Evolutionary conservation across 2,797 vertebrate genomes (phyloP), one percentile per base, ranked within the genome.

Genomic region (Limnodromus scolopaceus): DNA sequence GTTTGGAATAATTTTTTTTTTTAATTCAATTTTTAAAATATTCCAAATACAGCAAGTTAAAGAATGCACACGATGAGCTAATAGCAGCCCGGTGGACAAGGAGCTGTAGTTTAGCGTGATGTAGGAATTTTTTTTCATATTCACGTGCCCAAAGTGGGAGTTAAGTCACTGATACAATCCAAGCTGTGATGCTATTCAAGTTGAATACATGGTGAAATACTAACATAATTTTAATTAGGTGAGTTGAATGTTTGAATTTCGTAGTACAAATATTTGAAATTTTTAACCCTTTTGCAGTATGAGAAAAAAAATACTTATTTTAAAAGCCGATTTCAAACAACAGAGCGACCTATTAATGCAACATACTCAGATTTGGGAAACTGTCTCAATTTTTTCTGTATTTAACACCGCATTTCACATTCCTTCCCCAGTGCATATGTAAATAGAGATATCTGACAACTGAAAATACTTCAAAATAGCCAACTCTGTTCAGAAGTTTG

Each of bases 1-100:
- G 27, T 45, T 63, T 0, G 1, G 25, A 53, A 3, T 30, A 0
- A 1, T 34, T 48, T 63, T 24, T 17, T 46, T 13, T 16, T 6
- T 3, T 11, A 13, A 16, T 2, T 4, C 30, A 13, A 18, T 45
- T 55, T 74, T 68, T 15, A 34, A 32, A 76, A 36, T 10, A 60
- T 69, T 72, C 8, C 28, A 79, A 45, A 41, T 28, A 61, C 2
- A 71, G 38, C 10, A 88, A 78, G 22, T 43, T 51, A 61, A 74
- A 66, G 55, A 85, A 64, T 10, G 13, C 2, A 39, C 1, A 4
- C 6, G 3, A 63, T 36, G 46, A 93, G 24, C 13, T 61, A 82
- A 72, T 0, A 72, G n/a, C 61, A 81, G 49, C n/a, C 74, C 54
- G 83, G n/a, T 23, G 68, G 53, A 69, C 25, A 72, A 57, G 34